Base-by-base conservation (phyloP, 2,888 invertebrate genomes). In the Pammene aurita region DNA sequence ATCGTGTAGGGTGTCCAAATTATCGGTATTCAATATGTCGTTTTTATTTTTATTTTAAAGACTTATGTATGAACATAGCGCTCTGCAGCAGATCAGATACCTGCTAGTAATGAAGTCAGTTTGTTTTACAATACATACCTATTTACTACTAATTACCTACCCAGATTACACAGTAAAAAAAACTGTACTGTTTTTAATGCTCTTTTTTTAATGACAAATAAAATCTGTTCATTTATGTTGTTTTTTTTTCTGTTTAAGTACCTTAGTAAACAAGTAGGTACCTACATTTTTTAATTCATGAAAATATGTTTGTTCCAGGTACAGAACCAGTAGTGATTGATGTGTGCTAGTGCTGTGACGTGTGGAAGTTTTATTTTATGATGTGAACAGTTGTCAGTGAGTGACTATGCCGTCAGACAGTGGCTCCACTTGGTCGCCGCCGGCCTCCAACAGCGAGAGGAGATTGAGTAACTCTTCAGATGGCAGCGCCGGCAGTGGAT, bases 381-480 rank as follows among this genome's bases (percentile, higher is more conserved):
- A 87, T 88, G 90, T 90, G 89, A 89, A 86, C 83, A 75, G 84
- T 84, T 74, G 65, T 76, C 80, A 78, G 81, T 61, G 80, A 79
- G 72, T 80, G 81, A 84, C 79, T 78, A 92, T 92, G 92, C 92
- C 92, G 76, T 92, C 92, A 77, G 92, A 92, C 82, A 90, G 89
- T 82, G 90, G 91, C 72, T 85, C 89, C 79, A 86, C 89, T 80
- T 91, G 92, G 91, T 86, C 91, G 82, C 92, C 92, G 82, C 91
- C 91, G 75, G 90, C 92, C 72, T 85, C 87, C 78, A 88, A 84
- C 80, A 85, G 86, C 81, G 92, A 92, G 83, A 84, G 92, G 83
- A 88, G 92, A 73, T 83, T 92, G 77, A 92, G 92, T 83, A 92
- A 92, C 87, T 92, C 92, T 65, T 90, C 90, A 71, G 92, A 92